phyloP scores from a whole-genome alignment of 2,888 invertebrate genomes.

The Spisula subtruncata region DNA sequence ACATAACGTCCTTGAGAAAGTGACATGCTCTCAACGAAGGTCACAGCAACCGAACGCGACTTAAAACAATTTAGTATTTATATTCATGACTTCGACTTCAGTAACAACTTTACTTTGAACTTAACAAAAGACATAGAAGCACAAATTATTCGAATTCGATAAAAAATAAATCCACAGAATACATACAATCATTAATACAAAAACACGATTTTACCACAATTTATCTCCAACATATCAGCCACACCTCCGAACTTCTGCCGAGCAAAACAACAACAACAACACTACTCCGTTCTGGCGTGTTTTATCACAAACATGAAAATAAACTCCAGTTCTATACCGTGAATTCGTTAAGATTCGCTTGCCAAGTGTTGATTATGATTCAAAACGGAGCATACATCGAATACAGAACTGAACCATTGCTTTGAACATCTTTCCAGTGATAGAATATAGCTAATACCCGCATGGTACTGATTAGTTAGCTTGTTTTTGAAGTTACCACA shows the following conservation, averaged over 20 bases:
- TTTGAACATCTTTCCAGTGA: conserved; percentile 37
- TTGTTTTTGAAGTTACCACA: conserved; percentile 25
- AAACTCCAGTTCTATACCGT: neutral
- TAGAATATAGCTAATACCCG: conserved; percentile 29
- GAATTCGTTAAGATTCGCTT: conserved; percentile 9
- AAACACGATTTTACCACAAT: neutral
- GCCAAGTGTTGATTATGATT: conserved; percentile 44
- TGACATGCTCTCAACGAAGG: neutral
- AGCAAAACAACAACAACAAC: conserved; percentile 11
- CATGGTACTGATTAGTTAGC: conserved; percentile 27
- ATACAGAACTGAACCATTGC: conserved; percentile 34
- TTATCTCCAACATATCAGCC: neutral
- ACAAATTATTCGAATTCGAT: neutral
- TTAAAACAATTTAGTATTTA: no score
- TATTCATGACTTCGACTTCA: no score
- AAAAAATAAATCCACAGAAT: neutral
- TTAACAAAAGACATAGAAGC: neutral
- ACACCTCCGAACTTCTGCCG: neutral
- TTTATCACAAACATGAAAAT: conserved; percentile 7
- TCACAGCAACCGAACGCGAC: neutral
- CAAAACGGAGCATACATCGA: conserved; percentile 32
- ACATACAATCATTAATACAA: neutral
- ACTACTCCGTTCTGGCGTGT: conserved; percentile 2
- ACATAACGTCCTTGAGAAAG: neutral
- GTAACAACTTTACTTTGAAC: no score